Evolutionary conservation across 2,797 vertebrate species (phyloP).

Genomic region (Luscinia megarhynchos): DNA sequence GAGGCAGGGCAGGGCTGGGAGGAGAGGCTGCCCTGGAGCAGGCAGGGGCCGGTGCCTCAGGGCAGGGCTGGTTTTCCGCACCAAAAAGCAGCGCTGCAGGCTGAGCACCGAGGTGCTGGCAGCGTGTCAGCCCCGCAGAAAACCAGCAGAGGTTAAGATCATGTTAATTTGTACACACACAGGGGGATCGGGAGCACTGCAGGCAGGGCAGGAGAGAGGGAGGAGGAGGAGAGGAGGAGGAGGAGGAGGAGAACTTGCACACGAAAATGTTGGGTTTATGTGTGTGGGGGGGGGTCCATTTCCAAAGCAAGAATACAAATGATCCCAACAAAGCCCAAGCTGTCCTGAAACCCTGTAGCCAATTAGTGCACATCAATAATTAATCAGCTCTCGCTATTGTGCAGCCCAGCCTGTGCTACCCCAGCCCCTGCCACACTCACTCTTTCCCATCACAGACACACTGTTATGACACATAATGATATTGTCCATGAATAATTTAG

Average conservation of each 20-base stretch:
- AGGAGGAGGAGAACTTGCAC: conserved; percentile 59
- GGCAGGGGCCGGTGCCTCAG: background rate
- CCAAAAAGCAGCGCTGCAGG: conserved; percentile 38
- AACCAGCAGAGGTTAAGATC: conserved; percentile 58
- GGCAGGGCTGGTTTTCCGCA: background rate
- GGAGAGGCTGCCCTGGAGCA: background rate
- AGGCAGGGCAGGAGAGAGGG: background rate
- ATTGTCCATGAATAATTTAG: conserved; percentile 94
- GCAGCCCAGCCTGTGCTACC: conserved; percentile 71
- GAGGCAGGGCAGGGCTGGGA: background rate
- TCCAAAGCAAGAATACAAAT: conserved; percentile 81
- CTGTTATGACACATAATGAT: conserved; percentile 99
- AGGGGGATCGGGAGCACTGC: conserved; percentile 33
- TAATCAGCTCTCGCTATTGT: conserved; percentile 83
- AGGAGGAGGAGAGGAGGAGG: background rate
- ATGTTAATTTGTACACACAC: conserved; percentile 68
- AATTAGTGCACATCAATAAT: conserved; percentile 98
- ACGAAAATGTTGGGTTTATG: conserved; percentile 59
- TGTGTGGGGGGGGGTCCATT: conserved; percentile 46
- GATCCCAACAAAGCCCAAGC: conserved; percentile 78
- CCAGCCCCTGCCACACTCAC: conserved; percentile 73
- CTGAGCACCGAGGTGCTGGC: conserved; percentile 34
- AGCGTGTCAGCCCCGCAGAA: conserved; percentile 45
- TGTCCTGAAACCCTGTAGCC: conserved; percentile 91
- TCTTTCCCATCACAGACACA: conserved; percentile 84